These are phyloP conservation scores for Apamea crenata DNA, from an alignment of 2,888 invertebrate genomes.

Conservation along the genomic window DNA sequence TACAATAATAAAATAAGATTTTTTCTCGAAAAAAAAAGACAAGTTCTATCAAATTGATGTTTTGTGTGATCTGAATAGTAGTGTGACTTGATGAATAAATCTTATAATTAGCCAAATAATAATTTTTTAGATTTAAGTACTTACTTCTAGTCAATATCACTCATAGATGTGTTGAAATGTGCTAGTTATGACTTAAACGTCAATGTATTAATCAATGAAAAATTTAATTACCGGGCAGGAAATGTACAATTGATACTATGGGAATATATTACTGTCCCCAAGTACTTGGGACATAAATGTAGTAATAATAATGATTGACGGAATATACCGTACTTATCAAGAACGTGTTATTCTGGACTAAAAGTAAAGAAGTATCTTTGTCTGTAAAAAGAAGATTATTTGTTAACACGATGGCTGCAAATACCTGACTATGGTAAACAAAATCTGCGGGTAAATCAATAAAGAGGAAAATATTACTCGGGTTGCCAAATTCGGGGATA, in stretches of 20 bases:
- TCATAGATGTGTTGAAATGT: conserved; percentile 72
- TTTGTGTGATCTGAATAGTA: conserved; percentile 65
- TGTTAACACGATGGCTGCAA: conserved; percentile 21
- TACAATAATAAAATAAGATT: conserved; percentile 66
- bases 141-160: conserved; percentile 78
- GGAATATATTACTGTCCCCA: not conserved
- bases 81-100: conserved; percentile 58
- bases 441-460: not conserved
- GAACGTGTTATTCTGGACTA: not conserved
- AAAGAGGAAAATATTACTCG: not conserved
- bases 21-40: conserved; percentile 24
- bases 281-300: not conserved
- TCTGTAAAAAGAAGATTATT: conserved; percentile 4
- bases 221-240: conserved; percentile 44
- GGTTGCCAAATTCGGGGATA: too few species aligned
- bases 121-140: conserved; percentile 70
- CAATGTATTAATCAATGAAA: conserved; percentile 46
- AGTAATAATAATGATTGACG: conserved; percentile 15
- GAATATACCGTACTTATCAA: conserved; percentile 26
- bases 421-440: not conserved
- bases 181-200: conserved; percentile 69
- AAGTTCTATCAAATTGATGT: conserved; percentile 56
- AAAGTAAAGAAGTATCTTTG: not conserved
- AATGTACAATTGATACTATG: conserved; percentile 24
- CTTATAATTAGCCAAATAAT: conserved; percentile 74